Base-by-base conservation (phyloP, 2,113 vertebrate genomes). In the Catharus bicknelli region DNA sequence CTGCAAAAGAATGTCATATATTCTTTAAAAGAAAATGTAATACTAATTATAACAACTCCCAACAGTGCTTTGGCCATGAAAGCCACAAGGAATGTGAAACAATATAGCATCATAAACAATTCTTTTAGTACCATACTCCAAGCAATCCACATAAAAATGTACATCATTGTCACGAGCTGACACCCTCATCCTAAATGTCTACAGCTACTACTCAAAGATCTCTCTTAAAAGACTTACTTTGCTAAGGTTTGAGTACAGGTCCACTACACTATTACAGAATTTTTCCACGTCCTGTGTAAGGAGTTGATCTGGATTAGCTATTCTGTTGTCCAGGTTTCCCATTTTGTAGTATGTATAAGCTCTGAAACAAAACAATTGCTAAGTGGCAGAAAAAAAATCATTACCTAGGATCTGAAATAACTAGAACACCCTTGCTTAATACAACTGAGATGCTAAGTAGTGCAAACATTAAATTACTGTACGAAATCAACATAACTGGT, bases 191-290 rank as follows among this genome's bases (percentile, higher is more conserved):
- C 38, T 61, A 53, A 66, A 67, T 2, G 4, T 18, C 45, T 45
- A 54, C 36, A 80, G 70, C 26, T 68, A 7, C 40, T 67, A 73
- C 13, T 74, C 58, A 58, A 77, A 90, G 47, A 40, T 70, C 51
- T 61, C 50, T 69, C 83, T 55, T 51, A 45, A 80, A 81, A 95
- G 45, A 90, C 96, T 97, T 93, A 99, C 99, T 98, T 99, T 99
- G 98, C 99, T 99, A 90, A 99, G 98, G 96, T 99, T 99, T 66
- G 99, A 99, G 96, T 99, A 99, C 25, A 99, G 98, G 69, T 99
- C 99, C 90, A 99, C 99, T 90, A 99, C 99, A 85, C 99, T 99
- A 97, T 99, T 99, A 96, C 99, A 99, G 98, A 99, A 99, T 72
- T 97, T 99, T 96, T 99, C 99, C 91, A 99, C 99, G 55, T 99